These are phyloP conservation scores for Pardalotus punctatus DNA, from an alignment of 2,113 vertebrate species.

Conservation along the genomic window DNA sequence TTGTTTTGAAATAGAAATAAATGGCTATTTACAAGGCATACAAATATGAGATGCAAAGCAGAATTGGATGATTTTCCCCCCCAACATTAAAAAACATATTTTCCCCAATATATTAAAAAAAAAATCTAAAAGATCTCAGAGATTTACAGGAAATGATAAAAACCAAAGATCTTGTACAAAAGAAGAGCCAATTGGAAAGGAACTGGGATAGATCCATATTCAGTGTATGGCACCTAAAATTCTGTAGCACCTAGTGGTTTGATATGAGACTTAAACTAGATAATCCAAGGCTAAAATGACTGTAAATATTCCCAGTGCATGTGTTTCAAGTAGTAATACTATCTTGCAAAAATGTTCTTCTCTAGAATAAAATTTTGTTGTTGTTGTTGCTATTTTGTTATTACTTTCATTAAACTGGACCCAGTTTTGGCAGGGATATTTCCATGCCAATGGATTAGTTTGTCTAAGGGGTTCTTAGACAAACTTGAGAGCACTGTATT, in stretches of 20 bases:
- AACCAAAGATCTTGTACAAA: neutral
- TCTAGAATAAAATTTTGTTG: neutral
- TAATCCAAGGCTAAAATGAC: neutral
- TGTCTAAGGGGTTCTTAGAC: neutral
- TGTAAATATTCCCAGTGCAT: neutral
- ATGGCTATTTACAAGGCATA: neutral
- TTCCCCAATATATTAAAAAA: too few species aligned
- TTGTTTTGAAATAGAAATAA: neutral
- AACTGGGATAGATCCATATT: neutral
- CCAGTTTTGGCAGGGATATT: neutral
- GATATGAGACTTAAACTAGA: neutral
- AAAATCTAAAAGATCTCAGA: neutral
- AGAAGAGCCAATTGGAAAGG: neutral
- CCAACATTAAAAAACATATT: too few species aligned
- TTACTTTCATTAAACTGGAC: neutral
- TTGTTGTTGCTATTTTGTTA: neutral
- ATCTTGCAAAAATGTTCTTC: neutral
- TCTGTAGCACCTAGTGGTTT: neutral
- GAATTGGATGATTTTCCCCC: neutral
- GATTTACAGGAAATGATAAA: neutral
- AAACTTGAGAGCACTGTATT: neutral
- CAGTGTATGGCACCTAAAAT: neutral
- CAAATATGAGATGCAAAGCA: neutral
- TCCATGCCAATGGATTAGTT: neutral
- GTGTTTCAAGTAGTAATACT: neutral